Base-by-base conservation (phyloP, 2,888 invertebrate genomes). In the Salticus scenicus region DNA sequence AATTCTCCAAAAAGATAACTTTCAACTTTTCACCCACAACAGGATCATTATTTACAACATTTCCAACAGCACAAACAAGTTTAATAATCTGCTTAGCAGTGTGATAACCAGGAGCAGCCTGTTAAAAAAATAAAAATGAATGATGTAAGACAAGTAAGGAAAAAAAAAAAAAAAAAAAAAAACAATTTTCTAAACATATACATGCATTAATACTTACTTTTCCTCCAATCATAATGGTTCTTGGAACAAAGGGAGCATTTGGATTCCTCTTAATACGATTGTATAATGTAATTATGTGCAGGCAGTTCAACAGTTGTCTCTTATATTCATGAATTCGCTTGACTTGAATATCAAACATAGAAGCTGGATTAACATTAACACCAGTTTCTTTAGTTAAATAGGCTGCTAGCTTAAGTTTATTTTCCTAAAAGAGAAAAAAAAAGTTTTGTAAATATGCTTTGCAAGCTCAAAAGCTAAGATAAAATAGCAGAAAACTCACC, bases 291-390 rank as follows among this genome's bases (percentile, higher is more conserved):
- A 97, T 97, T 89, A 99, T 96, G 92, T 99, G 99, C 89, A 99
- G 92, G 90, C 97, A 96, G 92, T 99, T 99, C 90, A 99, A 92
- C 89, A 99, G 93, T 92, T 99, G 99, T 5, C 99, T 94, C 92
- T 99, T 99, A 93, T 99, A 99, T 92, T 99, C 99, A 92, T 99
- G 99, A 90, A 99, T 99, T 89, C 99, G 94, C 92, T 99, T 99
- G 89, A 99, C 98, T 92, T 98, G 97, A 89, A 99, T 96, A 91
- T 99, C 99, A 91, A 98, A 99, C 93, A 99, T 95, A 73, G 98
- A 98, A 2, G 97, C 95, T 0, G 98, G 94, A 91, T 99, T 99
- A 69, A 98, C 93, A 90, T 94, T 94, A 24, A 98, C 93, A 0
- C 96, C 96, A 89, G 98, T 98, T 64, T 98, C 96, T 87, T 95